phyloP scores from a whole-genome alignment of 2,113 vertebrate species.

The Entosphenus tridentatus region DNA sequence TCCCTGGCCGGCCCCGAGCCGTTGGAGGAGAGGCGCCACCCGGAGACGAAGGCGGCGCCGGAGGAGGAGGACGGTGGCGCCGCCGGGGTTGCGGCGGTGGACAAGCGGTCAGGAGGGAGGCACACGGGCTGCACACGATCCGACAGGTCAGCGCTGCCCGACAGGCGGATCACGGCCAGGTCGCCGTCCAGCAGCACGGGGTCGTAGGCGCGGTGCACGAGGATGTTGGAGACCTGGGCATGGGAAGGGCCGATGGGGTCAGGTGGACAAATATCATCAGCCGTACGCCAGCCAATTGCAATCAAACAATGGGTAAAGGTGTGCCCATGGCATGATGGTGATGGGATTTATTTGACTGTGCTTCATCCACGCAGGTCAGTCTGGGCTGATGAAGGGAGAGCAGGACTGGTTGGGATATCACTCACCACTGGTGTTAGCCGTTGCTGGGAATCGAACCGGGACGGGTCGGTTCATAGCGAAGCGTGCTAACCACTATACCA shows the following conservation, averaged over 20 bases:
- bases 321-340: no score
- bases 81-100: slow-evolving; percentile 19
- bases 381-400: no score
- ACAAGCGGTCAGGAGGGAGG: slow-evolving; percentile 29
- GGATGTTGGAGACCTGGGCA: slow-evolving; percentile 48
- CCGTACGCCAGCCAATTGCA: no score
- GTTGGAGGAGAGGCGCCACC: slow-evolving; percentile 53
- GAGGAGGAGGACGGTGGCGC: slow-evolving; percentile 14
- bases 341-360: no score
- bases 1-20: slow-evolving; percentile 18
- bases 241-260: not conserved
- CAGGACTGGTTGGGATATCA: no score
- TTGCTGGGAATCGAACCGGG: no score
- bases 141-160: slow-evolving; percentile 71
- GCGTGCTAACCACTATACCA: no score
- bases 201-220: slow-evolving; percentile 66
- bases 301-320: no score
- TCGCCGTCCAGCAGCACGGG: slow-evolving; percentile 71
- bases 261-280: slow-evolving; percentile 2
- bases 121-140: slow-evolving; percentile 65
- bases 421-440: no score
- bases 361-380: no score
- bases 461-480: no score
- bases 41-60: slow-evolving; percentile 34
- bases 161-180: slow-evolving; percentile 55